Evolutionary conservation across 1,140 invertebrate species (phyloP), one percentile per base, ranked within the genome.

Genomic region (Oreohelix idahoensis): DNA sequence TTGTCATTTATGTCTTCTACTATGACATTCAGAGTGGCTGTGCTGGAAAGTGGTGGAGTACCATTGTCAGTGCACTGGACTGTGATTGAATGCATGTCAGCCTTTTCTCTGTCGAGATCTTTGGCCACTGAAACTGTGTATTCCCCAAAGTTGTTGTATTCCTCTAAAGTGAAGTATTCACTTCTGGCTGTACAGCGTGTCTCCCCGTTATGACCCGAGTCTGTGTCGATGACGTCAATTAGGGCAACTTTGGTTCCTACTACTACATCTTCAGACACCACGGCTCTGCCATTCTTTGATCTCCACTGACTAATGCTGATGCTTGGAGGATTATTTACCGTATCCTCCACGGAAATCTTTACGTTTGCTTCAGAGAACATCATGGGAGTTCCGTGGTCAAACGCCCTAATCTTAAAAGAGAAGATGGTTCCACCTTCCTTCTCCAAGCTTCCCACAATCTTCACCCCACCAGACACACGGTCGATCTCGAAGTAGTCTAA

Each of bases 401-500:
- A 71, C 0, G 89, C 90, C 66, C 84, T 82, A 5, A 91, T 85
- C 11, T 87, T 84, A 38, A 92, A 88, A 69, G 83, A 79, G 75
- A 90, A 88, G n/a, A 79, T 76, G 15, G 82, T 71, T 15, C 83
- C 83, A 11, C 79, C 83, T 71, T 89, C 88, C 51, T 88, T 86
- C 38, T 88, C 88, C 35, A 91, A 82, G 17, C 77, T 77, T 11
- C 78, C 26, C 71, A 83, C 86, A 15, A 90, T 58, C 51, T 81
- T 86, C 0, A 91, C 79, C 29, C 81, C 83, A 15, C 89, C 90
- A 38, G 86, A 84, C 2, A 70, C 38, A 36, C 80, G 69, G 42
- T 86, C 83, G 15, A 92, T 87, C 15, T 74, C 74, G 83, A 92
- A 92, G 29, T 89, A 58, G 94, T 26, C 97, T 94, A 32, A 92